Base-by-base conservation (phyloP, 2,113 vertebrate species). In the Aphelocoma coerulescens region DNA sequence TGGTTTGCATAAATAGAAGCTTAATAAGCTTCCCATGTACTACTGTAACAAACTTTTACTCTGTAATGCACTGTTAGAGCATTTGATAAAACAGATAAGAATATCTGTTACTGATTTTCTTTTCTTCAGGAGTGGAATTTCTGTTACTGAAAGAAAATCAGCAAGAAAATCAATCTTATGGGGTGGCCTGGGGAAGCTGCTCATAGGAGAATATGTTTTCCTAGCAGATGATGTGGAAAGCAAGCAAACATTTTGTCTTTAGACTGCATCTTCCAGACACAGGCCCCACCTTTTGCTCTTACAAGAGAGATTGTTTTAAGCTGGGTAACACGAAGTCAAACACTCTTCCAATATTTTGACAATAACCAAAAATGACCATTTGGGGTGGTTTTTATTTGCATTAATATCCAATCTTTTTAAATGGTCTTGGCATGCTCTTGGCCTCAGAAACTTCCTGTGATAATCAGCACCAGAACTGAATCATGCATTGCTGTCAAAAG, bases 391-490 rank as follows among this genome's bases (percentile, higher is more conserved):
- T 91, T 95, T 69, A 82, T 89, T 66, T 87, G 23, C 39, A 61
- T 79, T 89, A 89, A 69, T 89, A 95, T 26, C 32, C 46, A 89
- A 13, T 20, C 33, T 68, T 75, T 87, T 82, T 23, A 66, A 94
- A 78, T 35, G 18, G 30, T 79, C 54, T 82, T 72, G 66, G 65
- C 81, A 89, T 65, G 37, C 18, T 73, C 67, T 85, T 62, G 32
- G 78, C 54, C 62, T 66, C n/a, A 73, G 89, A 48, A 89, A 82
- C 69, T 94, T 89, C 66, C 87, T 94, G 81, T 66, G 37, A 82
- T 89, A 94, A 91, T 92, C 46, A 90, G 58, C 76, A 92, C 54
- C 88, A 96, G 92, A 79, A 58, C 62, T 54, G 57, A 82, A 85
- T 76, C 73, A 88, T n/a, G 12, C 9, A 1, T 69, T 66, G 67